Evolutionary conservation across 2,888 invertebrate species (phyloP).

Genomic region (Hofmannophila pseudospretella): DNA sequence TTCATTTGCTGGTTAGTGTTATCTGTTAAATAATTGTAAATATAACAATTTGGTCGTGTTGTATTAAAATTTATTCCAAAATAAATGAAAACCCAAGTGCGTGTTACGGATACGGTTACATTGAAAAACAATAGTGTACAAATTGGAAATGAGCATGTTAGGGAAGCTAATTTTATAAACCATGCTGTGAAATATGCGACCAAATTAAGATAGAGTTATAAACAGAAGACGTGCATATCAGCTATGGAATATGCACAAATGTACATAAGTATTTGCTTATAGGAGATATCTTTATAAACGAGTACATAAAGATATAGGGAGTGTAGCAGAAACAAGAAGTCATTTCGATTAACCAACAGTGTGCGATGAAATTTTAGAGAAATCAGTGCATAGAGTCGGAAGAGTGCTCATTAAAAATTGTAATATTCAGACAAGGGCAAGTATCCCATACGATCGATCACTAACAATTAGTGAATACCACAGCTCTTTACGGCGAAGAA

Average conservation of each 20-base stretch:
- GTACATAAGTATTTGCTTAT: background rate
- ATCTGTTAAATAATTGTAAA: constrained; percentile 15
- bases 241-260: constrained; percentile 11
- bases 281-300: background rate
- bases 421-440: constrained; percentile 35
- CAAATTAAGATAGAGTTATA: constrained; percentile 19
- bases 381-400: constrained; percentile 39
- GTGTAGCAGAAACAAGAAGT: constrained; percentile 12
- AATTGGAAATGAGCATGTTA: constrained; percentile 27
- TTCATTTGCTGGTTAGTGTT: constrained; percentile 30
- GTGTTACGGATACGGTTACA: constrained; percentile 19
- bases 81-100: constrained; percentile 22
- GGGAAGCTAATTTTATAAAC: constrained; percentile 28
- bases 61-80: constrained; percentile 37
- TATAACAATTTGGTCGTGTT: constrained; percentile 73
- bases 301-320: too few relatives aligned
- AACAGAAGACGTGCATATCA: constrained; percentile 36
- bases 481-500: constrained; percentile 32
- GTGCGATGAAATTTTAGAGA: constrained; percentile 35
- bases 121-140: constrained; percentile 25
- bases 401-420: constrained; percentile 39
- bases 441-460: constrained; percentile 52
- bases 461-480: constrained; percentile 22
- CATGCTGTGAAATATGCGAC: constrained; percentile 29
- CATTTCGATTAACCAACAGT: constrained; percentile 16